These are phyloP conservation scores for Caradrina clavipalpis DNA, from an alignment of 2,888 invertebrate genomes.

Conservation along the genomic window DNA sequence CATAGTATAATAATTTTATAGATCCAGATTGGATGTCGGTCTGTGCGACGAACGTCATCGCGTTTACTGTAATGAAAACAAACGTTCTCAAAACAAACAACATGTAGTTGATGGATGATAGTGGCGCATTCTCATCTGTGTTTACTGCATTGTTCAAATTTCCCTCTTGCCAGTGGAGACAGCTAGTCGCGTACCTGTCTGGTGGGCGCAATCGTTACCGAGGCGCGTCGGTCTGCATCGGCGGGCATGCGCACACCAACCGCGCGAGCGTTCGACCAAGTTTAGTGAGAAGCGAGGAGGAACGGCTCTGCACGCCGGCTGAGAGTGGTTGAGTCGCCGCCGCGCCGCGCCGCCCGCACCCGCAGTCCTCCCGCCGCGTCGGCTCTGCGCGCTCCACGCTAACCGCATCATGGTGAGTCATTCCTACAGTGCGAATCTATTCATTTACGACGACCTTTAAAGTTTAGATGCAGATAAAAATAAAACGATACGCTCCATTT, in stretches of 20 bases:
- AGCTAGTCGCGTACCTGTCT: conserved; percentile 87
- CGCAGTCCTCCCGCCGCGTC: conserved; percentile 88
- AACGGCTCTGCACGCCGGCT: conserved; percentile 79
- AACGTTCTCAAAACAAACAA: conserved; percentile 67
- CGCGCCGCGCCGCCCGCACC: conserved; percentile 84
- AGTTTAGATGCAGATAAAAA: conserved; percentile 70
- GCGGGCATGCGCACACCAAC: conserved; percentile 85
- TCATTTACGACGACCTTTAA: conserved; percentile 82
- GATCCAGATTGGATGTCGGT: neutral
- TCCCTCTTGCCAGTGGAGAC: conserved; percentile 86
- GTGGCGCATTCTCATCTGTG: conserved; percentile 75
- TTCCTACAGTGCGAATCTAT: conserved; percentile 86
- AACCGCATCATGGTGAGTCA: conserved; percentile 91
- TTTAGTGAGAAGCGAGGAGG: conserved; percentile 83
- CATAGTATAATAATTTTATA: neutral
- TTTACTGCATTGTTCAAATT: conserved; percentile 85
- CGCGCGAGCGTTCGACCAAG: conserved; percentile 76
- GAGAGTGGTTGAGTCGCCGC: conserved; percentile 78
- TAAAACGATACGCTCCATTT: conserved; percentile 71
- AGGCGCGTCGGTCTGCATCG: conserved; percentile 88
- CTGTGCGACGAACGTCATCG: conserved; percentile 19
- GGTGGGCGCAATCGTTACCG: conserved; percentile 88
- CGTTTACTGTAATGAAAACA: conserved; percentile 52
- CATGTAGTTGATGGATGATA: conserved; percentile 58
- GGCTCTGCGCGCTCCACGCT: conserved; percentile 86